phyloP scores from a whole-genome alignment of 2,113 vertebrate genomes.

The Capreolus pygargus region DNA sequence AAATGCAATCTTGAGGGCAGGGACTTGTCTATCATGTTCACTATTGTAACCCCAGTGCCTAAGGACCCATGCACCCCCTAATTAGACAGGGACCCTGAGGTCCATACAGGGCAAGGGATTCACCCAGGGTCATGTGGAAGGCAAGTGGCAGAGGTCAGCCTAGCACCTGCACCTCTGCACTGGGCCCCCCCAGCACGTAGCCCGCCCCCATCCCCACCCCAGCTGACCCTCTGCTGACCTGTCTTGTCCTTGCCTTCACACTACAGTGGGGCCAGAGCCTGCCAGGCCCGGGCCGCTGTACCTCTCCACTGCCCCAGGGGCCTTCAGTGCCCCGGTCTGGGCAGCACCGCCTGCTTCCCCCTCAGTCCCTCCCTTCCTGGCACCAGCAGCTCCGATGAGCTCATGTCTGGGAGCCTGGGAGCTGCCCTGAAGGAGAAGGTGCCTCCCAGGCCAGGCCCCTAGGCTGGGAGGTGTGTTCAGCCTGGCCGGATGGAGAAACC shows the following conservation, averaged over 20 bases:
- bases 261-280: not conserved
- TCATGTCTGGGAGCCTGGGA: constrained; percentile 71
- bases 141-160: not conserved
- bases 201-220: not conserved
- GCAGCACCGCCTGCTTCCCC: constrained; percentile 47
- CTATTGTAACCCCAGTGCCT: not conserved
- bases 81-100: not conserved
- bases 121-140: not conserved
- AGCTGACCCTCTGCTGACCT: not conserved
- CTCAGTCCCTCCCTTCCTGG: constrained; percentile 70
- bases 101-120: not conserved
- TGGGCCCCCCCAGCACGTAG: not conserved
- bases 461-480: not conserved
- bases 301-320: not conserved
- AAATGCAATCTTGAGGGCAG: not conserved
- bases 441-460: constrained; percentile 40
- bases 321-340: not conserved
- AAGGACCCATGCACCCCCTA: not conserved
- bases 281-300: not conserved
- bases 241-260: not conserved
- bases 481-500: not conserved
- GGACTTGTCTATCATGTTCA: not conserved
- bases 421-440: constrained; percentile 58
- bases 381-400: constrained; percentile 55
- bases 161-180: not conserved